Base-by-base conservation (phyloP, 2,797 vertebrate genomes). In the Spea hammondii region DNA sequence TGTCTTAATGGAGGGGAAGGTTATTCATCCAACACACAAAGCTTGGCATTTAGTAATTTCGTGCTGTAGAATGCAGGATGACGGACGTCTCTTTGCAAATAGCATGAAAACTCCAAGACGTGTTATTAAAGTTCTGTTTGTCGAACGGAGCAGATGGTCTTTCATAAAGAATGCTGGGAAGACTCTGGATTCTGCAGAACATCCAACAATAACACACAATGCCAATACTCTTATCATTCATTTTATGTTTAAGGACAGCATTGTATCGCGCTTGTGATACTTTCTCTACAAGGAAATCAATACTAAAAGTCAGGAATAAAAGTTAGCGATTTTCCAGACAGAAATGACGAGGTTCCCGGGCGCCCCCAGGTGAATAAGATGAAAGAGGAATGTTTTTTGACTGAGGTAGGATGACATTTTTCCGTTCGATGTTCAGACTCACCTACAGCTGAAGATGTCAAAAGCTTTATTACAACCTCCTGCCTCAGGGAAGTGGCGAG, bases 381-480 rank as follows among this genome's bases (percentile, higher is more conserved):
- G 55, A 70, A 55, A 74, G 57, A 70, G 46, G 48, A 60, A 74
- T 73, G 65, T 62, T 59, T 79, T 60, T 73, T 62, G 59, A 59
- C 46, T 4, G 14, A 5, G 12, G 12, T 4, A 57, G 14, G 55
- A 68, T 74, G 77, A 73, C 71, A 74, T 79, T 79, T 74, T 8
- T 72, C 77, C 62, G 51, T 46, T 12, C 10, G 47, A 57, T 67
- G 72, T 53, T 54, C 32, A 32, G 5, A 55, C 48, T 77, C 68
- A 77, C 76, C 76, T 78, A 67, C 64, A 68, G 77, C 32, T 14
- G 47, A 47, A 68, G 64, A 62, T 69, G 77, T 79, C 77, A 74
- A 47, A 68, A 57, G n/a, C 54, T 79, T 79, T 69, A 79, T 79
- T 79, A 62, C 53, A 73, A 45, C 13, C 46, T 57, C 6, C 54